Percentiles rank a stretch among this genome's conserved stretches.
phyloP scores from a whole-genome alignment of 2,113 vertebrate genomes.

The Pterocles burchelli region DNA sequence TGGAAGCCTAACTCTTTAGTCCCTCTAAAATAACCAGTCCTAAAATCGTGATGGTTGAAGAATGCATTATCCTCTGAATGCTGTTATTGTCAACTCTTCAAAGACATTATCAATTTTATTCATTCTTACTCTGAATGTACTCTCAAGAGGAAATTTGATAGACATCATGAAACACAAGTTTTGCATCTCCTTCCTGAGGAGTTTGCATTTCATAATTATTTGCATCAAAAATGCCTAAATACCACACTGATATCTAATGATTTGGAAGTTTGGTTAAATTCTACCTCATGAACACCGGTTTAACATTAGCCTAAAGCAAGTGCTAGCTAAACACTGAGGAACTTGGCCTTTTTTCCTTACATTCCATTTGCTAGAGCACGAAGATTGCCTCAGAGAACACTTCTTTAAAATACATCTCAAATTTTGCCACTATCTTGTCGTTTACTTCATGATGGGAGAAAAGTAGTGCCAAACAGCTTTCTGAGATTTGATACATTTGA shows the following conservation, averaged over 20 bases:
- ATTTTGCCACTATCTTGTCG: background rate
- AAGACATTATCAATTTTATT: background rate
- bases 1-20: background rate
- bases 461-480: background rate
- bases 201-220: background rate
- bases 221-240: background rate
- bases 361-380: background rate
- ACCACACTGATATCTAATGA: background rate
- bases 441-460: constrained; percentile 33
- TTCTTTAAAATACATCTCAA: background rate
- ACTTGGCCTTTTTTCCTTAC: background rate
- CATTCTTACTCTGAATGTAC: background rate
- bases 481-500: background rate
- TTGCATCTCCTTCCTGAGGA: background rate
- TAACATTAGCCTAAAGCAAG: background rate
- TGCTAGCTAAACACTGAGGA: background rate
- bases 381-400: background rate
- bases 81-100: background rate
- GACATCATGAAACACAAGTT: background rate
- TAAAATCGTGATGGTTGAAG: background rate
- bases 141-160: background rate
- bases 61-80: background rate
- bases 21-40: background rate
- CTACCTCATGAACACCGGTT: background rate
- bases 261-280: background rate